Conservation (phyloP, 2,797 vertebrate species). For the Galaxias olidus region DNA sequence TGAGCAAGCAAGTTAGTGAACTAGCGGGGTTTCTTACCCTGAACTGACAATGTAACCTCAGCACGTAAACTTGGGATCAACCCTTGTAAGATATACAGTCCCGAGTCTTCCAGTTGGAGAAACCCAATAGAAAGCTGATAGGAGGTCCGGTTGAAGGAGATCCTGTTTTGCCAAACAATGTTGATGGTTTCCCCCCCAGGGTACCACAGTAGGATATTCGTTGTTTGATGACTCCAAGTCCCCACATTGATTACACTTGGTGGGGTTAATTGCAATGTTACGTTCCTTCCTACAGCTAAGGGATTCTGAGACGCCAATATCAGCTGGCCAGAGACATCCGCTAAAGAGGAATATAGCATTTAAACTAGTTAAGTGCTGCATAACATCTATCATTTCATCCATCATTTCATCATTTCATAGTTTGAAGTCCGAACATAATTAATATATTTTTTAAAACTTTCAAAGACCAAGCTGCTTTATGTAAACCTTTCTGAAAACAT, state of each 20-base stretch:
- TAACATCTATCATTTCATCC: not conserved
- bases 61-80: rapidly evolving
- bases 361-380: not conserved
- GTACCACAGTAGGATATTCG: constrained; percentile 22
- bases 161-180: rapidly evolving
- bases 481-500: too few species aligned
- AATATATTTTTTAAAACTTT: too few species aligned
- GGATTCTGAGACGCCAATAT: constrained; percentile 56
- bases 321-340: constrained; percentile 28
- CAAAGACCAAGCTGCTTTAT: too few species aligned
- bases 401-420: too few species aligned
- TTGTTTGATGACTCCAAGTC: constrained; percentile 39
- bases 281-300: constrained; percentile 49
- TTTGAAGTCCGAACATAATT: too few species aligned
- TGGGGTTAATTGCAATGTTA: constrained; percentile 51
- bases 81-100: constrained; percentile 46
- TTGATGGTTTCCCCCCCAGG: rapidly evolving
- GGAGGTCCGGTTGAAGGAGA: not conserved
- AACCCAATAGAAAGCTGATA: constrained; percentile 46
- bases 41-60: constrained; percentile 53
- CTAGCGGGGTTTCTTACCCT: constrained; percentile 57
- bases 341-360: constrained; percentile 20
- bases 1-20: not conserved
- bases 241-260: rapidly evolving
- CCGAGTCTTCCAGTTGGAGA: constrained; percentile 54